A percentile compares a stretch with the other conserved stretches of the same genome.
Conservation (phyloP, 2,888 invertebrate species). For the Spilosoma lubricipeda region DNA sequence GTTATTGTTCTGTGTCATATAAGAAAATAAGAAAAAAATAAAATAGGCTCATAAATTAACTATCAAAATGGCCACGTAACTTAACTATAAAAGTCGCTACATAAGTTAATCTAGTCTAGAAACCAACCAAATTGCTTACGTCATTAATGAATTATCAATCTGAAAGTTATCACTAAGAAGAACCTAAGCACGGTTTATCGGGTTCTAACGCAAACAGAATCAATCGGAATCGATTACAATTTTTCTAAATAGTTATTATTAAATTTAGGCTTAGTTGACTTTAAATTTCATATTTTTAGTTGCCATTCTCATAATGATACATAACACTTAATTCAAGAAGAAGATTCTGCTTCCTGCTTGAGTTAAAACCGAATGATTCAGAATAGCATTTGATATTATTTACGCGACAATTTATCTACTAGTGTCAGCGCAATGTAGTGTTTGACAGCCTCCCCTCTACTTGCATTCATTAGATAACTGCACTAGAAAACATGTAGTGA, state of each 20-base stretch:
- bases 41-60: too few species aligned
- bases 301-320: background rate
- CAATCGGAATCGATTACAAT: background rate
- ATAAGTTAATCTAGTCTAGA: too few species aligned
- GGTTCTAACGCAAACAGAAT: background rate
- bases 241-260: background rate
- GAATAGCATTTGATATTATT: background rate
- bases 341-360: background rate
- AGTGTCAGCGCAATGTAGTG: background rate
- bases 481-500: slow-evolving; percentile 40
- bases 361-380: background rate
- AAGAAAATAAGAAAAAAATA: too few species aligned
- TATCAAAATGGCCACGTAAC: too few species aligned
- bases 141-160: background rate
- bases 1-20: too few species aligned
- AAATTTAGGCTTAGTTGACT: background rate
- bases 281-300: too few species aligned
- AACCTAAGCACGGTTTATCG: background rate
- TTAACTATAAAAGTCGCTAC: too few species aligned
- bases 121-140: background rate
- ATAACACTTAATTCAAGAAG: background rate
- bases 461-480: slow-evolving; percentile 39
- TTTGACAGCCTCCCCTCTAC: slow-evolving; percentile 13
- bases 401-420: background rate
- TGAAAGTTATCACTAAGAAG: background rate